Evolutionary conservation across 2,888 invertebrate genomes (phyloP), one percentile per base, ranked within the genome.

Genomic region (Eurois occulta): DNA sequence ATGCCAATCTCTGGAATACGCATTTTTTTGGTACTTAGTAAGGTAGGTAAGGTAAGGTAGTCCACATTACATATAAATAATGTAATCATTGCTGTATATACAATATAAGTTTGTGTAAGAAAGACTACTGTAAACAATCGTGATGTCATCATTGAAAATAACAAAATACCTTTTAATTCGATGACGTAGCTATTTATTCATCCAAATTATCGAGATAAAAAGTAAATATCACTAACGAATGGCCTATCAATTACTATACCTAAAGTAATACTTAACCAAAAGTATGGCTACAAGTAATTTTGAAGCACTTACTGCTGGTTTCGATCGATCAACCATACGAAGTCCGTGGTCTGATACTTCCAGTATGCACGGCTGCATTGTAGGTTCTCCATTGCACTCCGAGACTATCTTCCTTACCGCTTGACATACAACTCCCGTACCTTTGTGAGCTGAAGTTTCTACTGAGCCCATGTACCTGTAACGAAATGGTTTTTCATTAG

Each of bases 311-410:
- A 98, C 98, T 91, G 97, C 97, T 88, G 98, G 97, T 96, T 98
- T 98, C 89, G 98, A 98, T 90, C 98, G 97, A 94, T 99, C 99
- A 52, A 99, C 98, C 99, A 99, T 99, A 83, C 99, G 98, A 79
- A 99, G 97, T 43, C 99, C 99, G 94, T 99, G 99, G 96, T 99
- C 99, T 75, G 99, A 99, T 64, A 99, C 98, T 97, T 99, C 99
- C 86, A 99, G 96, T 89, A 99, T 99, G 93, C 99, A 99, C 1
- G 98, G 97, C 89, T 98, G 98, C 24, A 98, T 97, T 60, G 98
- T 97, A 1, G 98, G 98, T 72, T 98, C 98, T 52, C 96, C 96
- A 21, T 97, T 97, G 77, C 97, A 97, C 91, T 98, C 97, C 0
- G 98, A 98, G 1, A 98, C 97, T 84, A 99, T 99, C 92, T 99